phyloP scores from a whole-genome alignment of 2,797 vertebrate genomes.

The Aythya fuligula region DNA sequence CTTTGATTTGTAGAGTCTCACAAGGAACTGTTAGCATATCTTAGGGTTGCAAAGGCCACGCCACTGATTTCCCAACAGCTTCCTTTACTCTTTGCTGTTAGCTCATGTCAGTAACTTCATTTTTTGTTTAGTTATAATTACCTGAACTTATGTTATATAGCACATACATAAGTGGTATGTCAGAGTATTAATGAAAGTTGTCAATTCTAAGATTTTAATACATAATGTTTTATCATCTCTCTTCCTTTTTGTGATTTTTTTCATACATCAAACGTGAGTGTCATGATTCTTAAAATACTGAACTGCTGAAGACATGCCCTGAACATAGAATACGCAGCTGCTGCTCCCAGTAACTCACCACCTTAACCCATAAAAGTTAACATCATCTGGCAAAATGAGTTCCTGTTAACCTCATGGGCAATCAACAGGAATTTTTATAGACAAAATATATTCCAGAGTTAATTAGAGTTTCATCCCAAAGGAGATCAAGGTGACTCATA shows the following conservation, averaged over 20 bases:
- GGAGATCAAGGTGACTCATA: slow-evolving; percentile 56
- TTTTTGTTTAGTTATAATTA: not conserved
- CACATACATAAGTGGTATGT: not conserved
- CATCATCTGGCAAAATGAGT: slow-evolving; percentile 22
- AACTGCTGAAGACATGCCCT: not conserved
- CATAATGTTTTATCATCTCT: slow-evolving; percentile 17
- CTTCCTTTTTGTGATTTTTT: not conserved
- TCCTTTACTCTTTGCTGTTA: no score
- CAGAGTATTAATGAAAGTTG: not conserved
- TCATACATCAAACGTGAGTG: not conserved
- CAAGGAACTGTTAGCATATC: no score
- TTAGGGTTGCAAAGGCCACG: no score
- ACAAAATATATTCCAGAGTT: slow-evolving; percentile 48
- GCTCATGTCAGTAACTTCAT: not conserved
- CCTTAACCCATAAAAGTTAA: slow-evolving; percentile 18
- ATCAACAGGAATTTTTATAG: slow-evolving; percentile 48
- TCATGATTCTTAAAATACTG: slow-evolving; percentile 16
- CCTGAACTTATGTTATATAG: not conserved
- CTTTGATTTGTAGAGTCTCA: no score
- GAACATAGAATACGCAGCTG: not conserved
- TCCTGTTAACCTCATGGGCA: slow-evolving; percentile 29
- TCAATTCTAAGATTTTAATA: slow-evolving; percentile 2
- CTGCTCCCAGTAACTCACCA: not conserved
- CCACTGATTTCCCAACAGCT: no score
- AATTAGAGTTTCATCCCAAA: slow-evolving; percentile 59